A percentile compares a stretch with the other conserved stretches of the same genome.
Conservation (phyloP, 2,888 invertebrate genomes). For the Drosophila pseudotakahashii region DNA sequence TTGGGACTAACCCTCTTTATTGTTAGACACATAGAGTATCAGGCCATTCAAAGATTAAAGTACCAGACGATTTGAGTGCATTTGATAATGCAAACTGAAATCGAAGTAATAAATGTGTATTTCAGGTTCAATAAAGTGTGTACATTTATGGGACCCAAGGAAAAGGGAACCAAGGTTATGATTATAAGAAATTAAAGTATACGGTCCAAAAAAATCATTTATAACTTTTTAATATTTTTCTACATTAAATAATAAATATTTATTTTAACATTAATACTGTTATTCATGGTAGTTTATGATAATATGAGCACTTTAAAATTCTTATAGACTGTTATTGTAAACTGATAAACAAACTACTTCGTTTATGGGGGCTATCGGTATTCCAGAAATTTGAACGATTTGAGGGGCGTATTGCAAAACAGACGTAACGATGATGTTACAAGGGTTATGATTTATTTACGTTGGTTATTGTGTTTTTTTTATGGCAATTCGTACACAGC, state of each 20-base stretch:
- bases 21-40: constrained; percentile 19
- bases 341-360: neutral
- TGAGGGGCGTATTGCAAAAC: constrained; percentile 1
- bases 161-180: neutral
- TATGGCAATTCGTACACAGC: neutral
- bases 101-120: constrained; percentile 11
- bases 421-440: constrained; percentile 6
- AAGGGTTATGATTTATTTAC: constrained; percentile 15
- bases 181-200: too few relatives aligned
- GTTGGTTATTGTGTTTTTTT: neutral
- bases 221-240: too few relatives aligned
- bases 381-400: neutral
- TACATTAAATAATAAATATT: too few relatives aligned
- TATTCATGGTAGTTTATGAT: neutral
- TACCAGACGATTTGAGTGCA: constrained; percentile 32
- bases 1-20: constrained; percentile 6
- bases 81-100: constrained; percentile 23
- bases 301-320: too few relatives aligned
- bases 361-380: neutral
- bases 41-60: constrained; percentile 19
- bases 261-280: too few relatives aligned
- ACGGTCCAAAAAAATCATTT: too few relatives aligned
- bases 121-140: neutral
- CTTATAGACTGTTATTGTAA: neutral
- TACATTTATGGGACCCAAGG: neutral